phyloP scores from a whole-genome alignment of 2,113 vertebrate species.

The Lophotis ruficrista region DNA sequence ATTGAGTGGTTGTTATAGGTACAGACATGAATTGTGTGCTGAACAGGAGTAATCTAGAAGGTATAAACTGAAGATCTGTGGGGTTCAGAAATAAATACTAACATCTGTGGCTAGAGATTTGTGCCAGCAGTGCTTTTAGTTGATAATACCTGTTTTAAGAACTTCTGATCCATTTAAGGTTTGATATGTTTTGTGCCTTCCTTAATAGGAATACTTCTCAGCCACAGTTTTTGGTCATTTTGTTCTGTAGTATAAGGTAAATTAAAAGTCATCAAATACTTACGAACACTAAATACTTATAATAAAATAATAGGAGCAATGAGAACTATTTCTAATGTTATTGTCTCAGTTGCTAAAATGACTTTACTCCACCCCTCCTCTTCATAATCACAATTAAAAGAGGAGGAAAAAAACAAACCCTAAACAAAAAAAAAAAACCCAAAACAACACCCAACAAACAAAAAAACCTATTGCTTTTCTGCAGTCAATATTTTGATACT shows the following conservation, averaged over 20 bases:
- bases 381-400: neutral
- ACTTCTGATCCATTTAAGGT: neutral
- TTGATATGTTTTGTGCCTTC: neutral
- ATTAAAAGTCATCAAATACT: neutral
- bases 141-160: neutral
- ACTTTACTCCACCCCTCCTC: neutral
- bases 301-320: neutral
- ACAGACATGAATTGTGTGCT: neutral
- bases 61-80: neutral
- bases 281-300: rapidly evolving
- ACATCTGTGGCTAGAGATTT: neutral
- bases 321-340: neutral
- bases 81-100: neutral
- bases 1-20: neutral
- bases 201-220: neutral
- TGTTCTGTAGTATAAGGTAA: neutral
- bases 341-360: neutral
- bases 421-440: neutral
- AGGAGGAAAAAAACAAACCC: no score
- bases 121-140: neutral
- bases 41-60: neutral
- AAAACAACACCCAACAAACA: neutral
- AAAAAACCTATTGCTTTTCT: neutral
- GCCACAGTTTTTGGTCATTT: neutral
- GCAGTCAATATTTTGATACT: neutral